Base-by-base conservation (phyloP, 2,888 invertebrate species). In the Caenorhabditis becei region DNA sequence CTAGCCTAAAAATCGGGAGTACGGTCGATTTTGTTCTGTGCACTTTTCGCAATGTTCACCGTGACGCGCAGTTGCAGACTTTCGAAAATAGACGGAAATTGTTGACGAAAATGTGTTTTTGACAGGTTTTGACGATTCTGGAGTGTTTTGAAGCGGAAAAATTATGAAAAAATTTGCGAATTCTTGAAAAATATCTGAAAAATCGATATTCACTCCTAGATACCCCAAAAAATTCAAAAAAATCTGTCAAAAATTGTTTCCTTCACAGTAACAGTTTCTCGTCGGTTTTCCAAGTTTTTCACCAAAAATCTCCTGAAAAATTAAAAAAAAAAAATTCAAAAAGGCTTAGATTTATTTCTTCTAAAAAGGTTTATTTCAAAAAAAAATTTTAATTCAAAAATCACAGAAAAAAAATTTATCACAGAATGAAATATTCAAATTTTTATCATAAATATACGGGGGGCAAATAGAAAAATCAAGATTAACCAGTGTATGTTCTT, bases 1-100 rank as follows among this genome's bases (percentile, higher is more conserved):
- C 53, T 32, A 66, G 58, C 71, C 58, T 67, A 67, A 71, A 78
- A 59, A 66, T 26, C 11, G 44, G 37, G 37, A n/a, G 41, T 78
- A 78, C 78, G 78, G 78, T 78, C 23, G 44, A 44, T 26, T 18
- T 56, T 47, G 28, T 20, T 44, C 4, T 67, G 47, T 61, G 71
- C 58, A 65, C 1, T 26, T 8, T 41, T 4, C 4, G 5, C 5
- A 41, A 41, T 47, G 67, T 56, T 56, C 67, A 47, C 69, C 51
- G 20, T 49, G 24, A 71, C 69, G 69, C 58, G 47, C 69, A 47
- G 24, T 14, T 69, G 59, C 69, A 37, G 58, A 56, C 67, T n/a
- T 2, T n/a, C 14, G 32, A 63, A 51, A 7, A 51, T 5, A 41
- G 14, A 41, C 7, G 41, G 41, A 14, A 5, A 35, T 35, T 41